Percentiles rank a stretch among this genome's conserved stretches.
Evolutionary conservation across 2,797 vertebrate genomes (phyloP).

Genomic region (Ptychobarbus kaznakovi): DNA sequence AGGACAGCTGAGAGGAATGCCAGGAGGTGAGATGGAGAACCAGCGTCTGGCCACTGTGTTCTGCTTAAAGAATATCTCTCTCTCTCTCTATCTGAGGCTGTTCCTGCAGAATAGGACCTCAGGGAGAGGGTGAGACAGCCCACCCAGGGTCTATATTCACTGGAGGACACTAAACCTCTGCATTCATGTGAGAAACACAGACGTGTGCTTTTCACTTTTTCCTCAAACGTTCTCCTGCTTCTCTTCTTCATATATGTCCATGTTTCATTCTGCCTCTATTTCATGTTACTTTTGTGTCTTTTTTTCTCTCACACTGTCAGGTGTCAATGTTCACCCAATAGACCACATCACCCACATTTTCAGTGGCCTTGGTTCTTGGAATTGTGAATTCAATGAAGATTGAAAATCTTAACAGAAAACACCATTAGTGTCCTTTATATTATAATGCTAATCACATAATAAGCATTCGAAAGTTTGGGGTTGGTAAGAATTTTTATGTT

Average conservation of each 20-base stretch:
- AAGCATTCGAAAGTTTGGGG: not conserved
- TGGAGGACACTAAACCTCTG: constrained; percentile 69
- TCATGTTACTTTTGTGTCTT: not conserved
- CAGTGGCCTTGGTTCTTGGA: not conserved
- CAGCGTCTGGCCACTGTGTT: constrained; percentile 49
- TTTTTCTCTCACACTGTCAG: not conserved
- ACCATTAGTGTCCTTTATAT: not conserved
- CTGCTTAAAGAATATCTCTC: constrained; percentile 66
- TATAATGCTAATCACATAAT: not conserved
- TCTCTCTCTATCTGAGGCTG: constrained; percentile 15
- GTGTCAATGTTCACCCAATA: not conserved
- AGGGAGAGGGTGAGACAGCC: constrained; percentile 84
- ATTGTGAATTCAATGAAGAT: not conserved
- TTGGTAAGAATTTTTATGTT: not conserved
- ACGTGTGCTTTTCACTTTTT: constrained; percentile 19
- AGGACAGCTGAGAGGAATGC: constrained; percentile 84
- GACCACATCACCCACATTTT: not conserved
- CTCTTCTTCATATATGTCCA: constrained; percentile 33
- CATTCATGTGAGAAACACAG: constrained; percentile 45
- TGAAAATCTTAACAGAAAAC: not conserved
- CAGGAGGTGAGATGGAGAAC: constrained; percentile 38
- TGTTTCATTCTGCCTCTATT: not conserved
- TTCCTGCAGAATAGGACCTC: constrained; percentile 79
- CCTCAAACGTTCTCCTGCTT: constrained; percentile 25
- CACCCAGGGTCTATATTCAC: constrained; percentile 84